Base-by-base conservation (phyloP, 1,140 invertebrate genomes). In the Saxidomus purpurata region DNA sequence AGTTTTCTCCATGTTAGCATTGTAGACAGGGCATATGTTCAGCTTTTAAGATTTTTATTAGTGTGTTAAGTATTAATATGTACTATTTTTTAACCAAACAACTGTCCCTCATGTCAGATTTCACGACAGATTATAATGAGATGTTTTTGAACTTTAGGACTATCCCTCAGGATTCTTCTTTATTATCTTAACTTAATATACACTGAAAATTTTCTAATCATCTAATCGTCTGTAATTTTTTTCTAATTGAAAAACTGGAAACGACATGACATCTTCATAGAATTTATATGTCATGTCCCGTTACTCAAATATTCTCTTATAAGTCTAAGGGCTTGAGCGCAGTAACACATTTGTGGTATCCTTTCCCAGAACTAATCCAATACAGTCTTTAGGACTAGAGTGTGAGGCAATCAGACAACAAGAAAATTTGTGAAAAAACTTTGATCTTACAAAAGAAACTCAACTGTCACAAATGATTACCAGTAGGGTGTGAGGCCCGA, bases 401-500 rank as follows among this genome's bases (percentile, higher is more conserved):
- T 71, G 67, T 71, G 67, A 71, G 38, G 22, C 22, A 71, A 71
- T 71, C 67, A 71, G 67, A 71, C 34, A 1, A n/a, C 6, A 71
- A 0, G 8, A 71, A 22, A 71, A 28, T 25, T 71, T 36, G 15
- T 28, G 34, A 71, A 71, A 71, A 40, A 63, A 38, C 34, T 71
- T 71, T 71, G 67, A 71, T 71, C 67, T 71, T 38, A 38, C 67
- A 36, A 71, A 71, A n/a, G n/a, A 36, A 31, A 34, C 61, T 19
- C 13, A 74, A 47, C 55, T 80, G 86, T 47, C 86, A 81, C 38
- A 52, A 28, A 71, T 25, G 71, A 71, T 88, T 88, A 80, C 80
- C 43, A 43, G n/a, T n/a, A n/a, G n/a, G n/a, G n/a, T n/a, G n/a
- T n/a, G n/a, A n/a, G n/a, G n/a, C n/a, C n/a, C n/a, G n/a, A n/a